phyloP scores from a whole-genome alignment of 37 sponge, comb jelly and placozoan species.

The Crambe crambe region DNA sequence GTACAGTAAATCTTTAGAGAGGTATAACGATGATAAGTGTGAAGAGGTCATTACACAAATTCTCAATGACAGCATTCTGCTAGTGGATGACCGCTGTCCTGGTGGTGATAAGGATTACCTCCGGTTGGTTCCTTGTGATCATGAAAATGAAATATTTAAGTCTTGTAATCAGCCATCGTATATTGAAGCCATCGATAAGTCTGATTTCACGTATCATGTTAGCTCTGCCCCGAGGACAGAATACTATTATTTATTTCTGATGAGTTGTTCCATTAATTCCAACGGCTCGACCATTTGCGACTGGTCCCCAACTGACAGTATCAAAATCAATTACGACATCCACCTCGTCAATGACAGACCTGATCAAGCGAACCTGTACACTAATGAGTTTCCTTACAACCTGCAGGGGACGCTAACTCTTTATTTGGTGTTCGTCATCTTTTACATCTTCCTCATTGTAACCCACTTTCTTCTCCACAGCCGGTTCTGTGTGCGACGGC shows the following conservation, averaged over 20 bases:
- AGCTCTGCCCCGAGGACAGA: slow-evolving; percentile 13
- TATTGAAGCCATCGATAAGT: neutral
- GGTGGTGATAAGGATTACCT: slow-evolving; percentile 10
- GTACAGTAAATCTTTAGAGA: neutral
- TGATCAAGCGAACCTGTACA: slow-evolving; percentile 7
- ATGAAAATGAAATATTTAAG: neutral
- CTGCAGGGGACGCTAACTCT: slow-evolving; percentile 36
- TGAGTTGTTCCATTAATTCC: slow-evolving; percentile 13
- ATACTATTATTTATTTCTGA: slow-evolving; percentile 37
- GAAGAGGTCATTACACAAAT: neutral
- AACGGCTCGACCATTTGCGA: neutral
- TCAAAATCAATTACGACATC: slow-evolving; percentile 29
- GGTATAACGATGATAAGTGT: neutral
- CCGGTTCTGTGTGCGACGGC: neutral
- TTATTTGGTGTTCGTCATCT: slow-evolving; percentile 27
- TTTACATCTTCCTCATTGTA: slow-evolving; percentile 32
- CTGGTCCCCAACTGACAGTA: slow-evolving; percentile 8
- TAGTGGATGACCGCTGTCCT: neutral
- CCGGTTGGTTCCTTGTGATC: slow-evolving; percentile 22
- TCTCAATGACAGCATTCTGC: slow-evolving; percentile 1
- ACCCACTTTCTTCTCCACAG: slow-evolving; percentile 42
- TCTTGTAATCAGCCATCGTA: slow-evolving; percentile 10
- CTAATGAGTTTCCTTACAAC: slow-evolving; percentile 65
- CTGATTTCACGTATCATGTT: slow-evolving; percentile 18
- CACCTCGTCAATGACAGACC: slow-evolving; percentile 53